These are phyloP conservation scores for Dicentrarchus labrax DNA, from an alignment of 2,113 vertebrate genomes.

Conservation along the genomic window DNA sequence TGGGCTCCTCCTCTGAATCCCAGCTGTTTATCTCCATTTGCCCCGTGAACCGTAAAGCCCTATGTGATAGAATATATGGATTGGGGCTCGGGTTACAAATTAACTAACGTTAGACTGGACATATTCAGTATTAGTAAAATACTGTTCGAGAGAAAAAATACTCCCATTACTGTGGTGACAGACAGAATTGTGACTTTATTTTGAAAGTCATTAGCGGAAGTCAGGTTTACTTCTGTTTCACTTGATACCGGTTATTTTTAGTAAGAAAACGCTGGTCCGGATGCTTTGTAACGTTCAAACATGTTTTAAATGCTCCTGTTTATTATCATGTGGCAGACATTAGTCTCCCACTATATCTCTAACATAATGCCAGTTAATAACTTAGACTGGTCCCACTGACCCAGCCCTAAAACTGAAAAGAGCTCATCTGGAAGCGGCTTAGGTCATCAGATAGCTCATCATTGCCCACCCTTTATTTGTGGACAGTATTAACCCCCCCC, in stretches of 20 bases:
- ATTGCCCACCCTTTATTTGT: not conserved
- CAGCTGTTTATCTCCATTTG: not conserved
- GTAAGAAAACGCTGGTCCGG: not conserved
- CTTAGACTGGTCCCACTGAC: not conserved
- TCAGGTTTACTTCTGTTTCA: fast-evolving
- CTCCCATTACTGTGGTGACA: not conserved
- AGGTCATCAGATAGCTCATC: not conserved
- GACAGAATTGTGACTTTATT: not conserved
- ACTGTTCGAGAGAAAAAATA: not conserved
- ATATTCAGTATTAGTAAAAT: not conserved
- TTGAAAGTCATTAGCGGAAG: conserved; percentile 38
- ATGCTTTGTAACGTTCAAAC: not conserved
- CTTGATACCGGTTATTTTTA: not conserved
- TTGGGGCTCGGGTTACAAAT: not conserved
- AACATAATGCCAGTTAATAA: not conserved
- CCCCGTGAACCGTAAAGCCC: not conserved
- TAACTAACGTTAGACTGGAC: too few species aligned
- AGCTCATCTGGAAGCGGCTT: not conserved
- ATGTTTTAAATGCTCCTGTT: not conserved
- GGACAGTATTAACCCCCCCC: not conserved
- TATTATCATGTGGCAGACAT: not conserved
- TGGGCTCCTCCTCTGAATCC: not conserved
- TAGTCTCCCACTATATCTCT: not conserved
- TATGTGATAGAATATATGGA: not conserved
- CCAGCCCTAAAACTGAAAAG: not conserved